Conservation (phyloP, 2,797 vertebrate species). For the Orientallactaga sibirica region DNA sequence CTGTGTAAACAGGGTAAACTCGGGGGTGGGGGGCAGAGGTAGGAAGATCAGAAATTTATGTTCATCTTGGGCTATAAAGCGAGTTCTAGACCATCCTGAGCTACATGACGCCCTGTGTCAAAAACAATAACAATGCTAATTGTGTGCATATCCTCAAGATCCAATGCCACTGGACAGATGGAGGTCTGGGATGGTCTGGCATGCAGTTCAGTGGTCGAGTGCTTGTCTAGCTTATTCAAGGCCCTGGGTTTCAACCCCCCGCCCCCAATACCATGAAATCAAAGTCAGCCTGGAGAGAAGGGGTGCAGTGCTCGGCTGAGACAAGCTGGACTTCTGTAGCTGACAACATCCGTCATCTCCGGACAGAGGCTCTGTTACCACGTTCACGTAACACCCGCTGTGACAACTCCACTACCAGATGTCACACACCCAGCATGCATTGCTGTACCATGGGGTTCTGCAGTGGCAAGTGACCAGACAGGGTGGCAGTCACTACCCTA, state of each 20-base stretch:
- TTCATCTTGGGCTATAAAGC: not conserved
- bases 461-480: too few relatives aligned
- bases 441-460: not conserved
- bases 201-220: too few relatives aligned
- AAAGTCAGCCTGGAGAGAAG: too few relatives aligned
- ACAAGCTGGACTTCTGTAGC: not conserved
- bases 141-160: not conserved
- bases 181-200: too few relatives aligned
- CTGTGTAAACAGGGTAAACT: not conserved
- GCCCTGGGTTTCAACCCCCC: not conserved
- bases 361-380: constrained; percentile 69
- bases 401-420: constrained; percentile 17
- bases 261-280: not conserved
- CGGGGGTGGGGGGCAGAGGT: too few relatives aligned
- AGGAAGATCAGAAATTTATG: too few relatives aligned
- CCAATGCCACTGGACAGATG: constrained; percentile 42
- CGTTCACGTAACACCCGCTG: constrained; percentile 64
- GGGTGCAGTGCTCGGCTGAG: not conserved
- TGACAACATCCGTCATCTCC: constrained; percentile 76
- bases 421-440: not conserved
- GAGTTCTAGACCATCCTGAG: not conserved
- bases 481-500: too few relatives aligned
- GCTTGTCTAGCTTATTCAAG: not conserved
- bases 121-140: not conserved
- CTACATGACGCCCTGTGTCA: not conserved